Evolutionary conservation across 2,888 invertebrate species (phyloP).

Genomic region (Capitulum mitella): DNA sequence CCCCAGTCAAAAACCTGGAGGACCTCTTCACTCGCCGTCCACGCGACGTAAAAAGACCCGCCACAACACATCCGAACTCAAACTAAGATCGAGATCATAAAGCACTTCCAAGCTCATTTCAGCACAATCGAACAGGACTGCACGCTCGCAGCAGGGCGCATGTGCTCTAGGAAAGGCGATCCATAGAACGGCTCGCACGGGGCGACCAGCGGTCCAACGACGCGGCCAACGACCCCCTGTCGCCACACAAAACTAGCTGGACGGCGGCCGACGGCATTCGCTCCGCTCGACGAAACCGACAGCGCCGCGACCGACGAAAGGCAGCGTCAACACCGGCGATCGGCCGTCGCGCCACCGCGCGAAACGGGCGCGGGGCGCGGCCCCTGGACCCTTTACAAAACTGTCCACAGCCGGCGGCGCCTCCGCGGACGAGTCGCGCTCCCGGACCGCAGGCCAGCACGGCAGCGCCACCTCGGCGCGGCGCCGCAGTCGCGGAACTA

Average conservation of each 20-base stretch:
- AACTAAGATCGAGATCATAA: constrained; percentile 13
- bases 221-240: background rate
- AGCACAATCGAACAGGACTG: background rate
- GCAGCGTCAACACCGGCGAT: no score
- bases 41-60: no score
- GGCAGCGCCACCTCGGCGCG: background rate
- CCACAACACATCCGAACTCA: background rate
- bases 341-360: no score
- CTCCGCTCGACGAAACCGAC: background rate
- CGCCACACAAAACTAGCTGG: background rate
- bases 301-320: background rate
- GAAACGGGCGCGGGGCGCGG: no score
- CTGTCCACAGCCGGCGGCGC: no score
- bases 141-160: background rate
- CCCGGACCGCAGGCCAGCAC: no score
- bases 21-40: no score
- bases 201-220: background rate
- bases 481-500: background rate
- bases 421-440: no score
- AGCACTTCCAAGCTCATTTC: background rate
- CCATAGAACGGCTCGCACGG: no score
- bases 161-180: no score
- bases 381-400: no score
- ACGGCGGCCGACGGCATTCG: no score
- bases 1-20: background rate